A percentile compares a stretch with the other conserved stretches of the same genome.
phyloP scores from a whole-genome alignment of 2,113 vertebrate species.

The Brachyistius frenatus region DNA sequence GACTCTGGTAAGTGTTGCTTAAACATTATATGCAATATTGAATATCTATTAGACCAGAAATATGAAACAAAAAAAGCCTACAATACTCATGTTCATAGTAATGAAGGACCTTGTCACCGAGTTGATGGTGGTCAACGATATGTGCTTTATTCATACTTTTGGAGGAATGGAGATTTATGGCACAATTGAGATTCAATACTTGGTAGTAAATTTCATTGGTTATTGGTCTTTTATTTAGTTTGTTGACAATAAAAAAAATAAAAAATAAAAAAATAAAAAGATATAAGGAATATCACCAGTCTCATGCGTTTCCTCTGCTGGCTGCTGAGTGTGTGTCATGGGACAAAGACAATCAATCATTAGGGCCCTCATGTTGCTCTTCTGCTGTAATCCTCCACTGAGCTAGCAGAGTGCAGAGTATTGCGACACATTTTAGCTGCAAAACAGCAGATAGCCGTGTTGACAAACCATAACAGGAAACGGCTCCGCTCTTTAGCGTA shows the following conservation, averaged over 20 bases:
- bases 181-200: neutral
- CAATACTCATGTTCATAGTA: no score
- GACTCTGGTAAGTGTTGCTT: neutral
- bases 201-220: no score
- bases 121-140: no score
- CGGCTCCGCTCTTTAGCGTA: neutral
- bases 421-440: conserved; percentile 2
- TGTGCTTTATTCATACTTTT: neutral
- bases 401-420: neutral
- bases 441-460: neutral
- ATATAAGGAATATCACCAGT: no score
- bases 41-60: neutral
- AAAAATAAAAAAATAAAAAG: no score
- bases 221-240: no score
- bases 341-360: neutral
- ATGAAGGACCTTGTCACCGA: no score
- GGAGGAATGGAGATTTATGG: neutral
- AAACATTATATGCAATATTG: neutral
- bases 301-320: neutral
- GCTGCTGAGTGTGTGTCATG: neutral
- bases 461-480: conserved; percentile 44
- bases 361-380: neutral
- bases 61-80: neutral
- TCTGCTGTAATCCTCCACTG: neutral
- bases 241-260: no score